Evolutionary conservation across 1,140 invertebrate species (phyloP), one percentile per base, ranked within the genome.

Genomic region (Halesus radiatus): DNA sequence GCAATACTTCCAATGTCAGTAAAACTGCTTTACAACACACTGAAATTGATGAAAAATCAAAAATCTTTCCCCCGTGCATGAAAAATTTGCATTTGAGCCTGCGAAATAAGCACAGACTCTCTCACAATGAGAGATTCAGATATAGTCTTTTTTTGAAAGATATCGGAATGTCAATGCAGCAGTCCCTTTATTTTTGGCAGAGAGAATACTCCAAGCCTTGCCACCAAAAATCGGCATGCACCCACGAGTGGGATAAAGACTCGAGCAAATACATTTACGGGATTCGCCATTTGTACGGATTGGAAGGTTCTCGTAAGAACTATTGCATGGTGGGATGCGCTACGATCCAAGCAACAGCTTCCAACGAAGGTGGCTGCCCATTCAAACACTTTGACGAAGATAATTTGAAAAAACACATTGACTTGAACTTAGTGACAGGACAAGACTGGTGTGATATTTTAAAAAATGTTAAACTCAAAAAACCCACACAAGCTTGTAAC

Each of bases 11-110:
- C 70, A 85, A 79, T 22, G 79, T 85, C 72, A 80, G 84, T 52
- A 84, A 32, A 20, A 85, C 84, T 68, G 62, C 87, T 68, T 84
- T 89, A 66, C 86, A 85, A n/a, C 86, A 86, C 62, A 78, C 83
- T 23, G 88, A 92, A 78, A 90, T 93, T 73, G 88, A 92, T 80
- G 23, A 85, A 75, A 85, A 92, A 84, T 89, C 89, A 7, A 87
- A 87, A 80, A 88, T 89, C 32, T 96, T 95, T 88, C 95, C 95
- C 20, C 91, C 92, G 1, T 96, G 95, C 85, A 96, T 96, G 94
- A 88, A 91, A 80, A 92, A 94, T 84, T 87, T 96, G 62, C 94
- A 95, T 85, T 84, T 88, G n/a, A 83, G 87, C 62, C 84, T 96
- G 52, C 84, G 90, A 62, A 89, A 87, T 50, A 92, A 91, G 77